Percentiles rank a stretch among this genome's conserved stretches.
Conservation (phyloP, 2,797 vertebrate species). For the Lagocephalus sceleratus region DNA sequence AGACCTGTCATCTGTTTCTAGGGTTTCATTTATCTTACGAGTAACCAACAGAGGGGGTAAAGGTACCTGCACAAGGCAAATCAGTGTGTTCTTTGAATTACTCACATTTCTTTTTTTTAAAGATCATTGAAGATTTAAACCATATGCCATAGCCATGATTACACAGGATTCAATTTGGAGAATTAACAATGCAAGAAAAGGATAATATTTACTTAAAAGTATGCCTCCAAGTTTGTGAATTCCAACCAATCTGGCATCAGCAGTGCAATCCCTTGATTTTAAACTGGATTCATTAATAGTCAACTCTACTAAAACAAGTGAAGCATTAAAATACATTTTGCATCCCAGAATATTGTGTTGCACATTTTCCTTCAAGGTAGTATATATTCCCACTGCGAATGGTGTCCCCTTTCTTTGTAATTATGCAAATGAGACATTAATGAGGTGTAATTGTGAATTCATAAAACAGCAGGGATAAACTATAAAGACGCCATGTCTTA, state of each 20-base stretch:
- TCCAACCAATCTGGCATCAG: conserved; percentile 14
- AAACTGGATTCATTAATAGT: conserved; percentile 42
- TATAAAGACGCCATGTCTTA: conserved; percentile 75
- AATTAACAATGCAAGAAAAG: conserved; percentile 40
- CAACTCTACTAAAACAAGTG: conserved; percentile 25
- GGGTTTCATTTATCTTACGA: conserved; percentile 82
- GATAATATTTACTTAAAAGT: conserved; percentile 36
- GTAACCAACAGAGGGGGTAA: conserved; percentile 76
- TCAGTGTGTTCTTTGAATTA: conserved; percentile 51
- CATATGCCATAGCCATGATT: conserved; percentile 50
- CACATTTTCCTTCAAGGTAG: conserved; percentile 52
- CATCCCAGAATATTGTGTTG: conserved; percentile 17
- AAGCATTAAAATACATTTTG: conserved; percentile 27
- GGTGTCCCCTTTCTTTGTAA: conserved; percentile 79
- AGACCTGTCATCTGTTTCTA: conserved; percentile 84
- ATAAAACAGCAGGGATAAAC: conserved; percentile 84
- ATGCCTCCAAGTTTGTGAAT: conserved; percentile 21
- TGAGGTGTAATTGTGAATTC: conserved; percentile 84
- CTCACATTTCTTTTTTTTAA: conserved; percentile 21
- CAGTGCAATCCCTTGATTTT: conserved; percentile 28
- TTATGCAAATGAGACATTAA: conserved; percentile 86
- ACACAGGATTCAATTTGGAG: conserved; percentile 41
- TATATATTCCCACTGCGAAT: conserved; percentile 68
- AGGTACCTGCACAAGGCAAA: conserved; percentile 69
- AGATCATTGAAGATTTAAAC: conserved; percentile 33